A percentile compares a stretch with the other conserved stretches of the same genome.
Conservation (phyloP, 2,113 vertebrate species). For the Tringa solitaria region DNA sequence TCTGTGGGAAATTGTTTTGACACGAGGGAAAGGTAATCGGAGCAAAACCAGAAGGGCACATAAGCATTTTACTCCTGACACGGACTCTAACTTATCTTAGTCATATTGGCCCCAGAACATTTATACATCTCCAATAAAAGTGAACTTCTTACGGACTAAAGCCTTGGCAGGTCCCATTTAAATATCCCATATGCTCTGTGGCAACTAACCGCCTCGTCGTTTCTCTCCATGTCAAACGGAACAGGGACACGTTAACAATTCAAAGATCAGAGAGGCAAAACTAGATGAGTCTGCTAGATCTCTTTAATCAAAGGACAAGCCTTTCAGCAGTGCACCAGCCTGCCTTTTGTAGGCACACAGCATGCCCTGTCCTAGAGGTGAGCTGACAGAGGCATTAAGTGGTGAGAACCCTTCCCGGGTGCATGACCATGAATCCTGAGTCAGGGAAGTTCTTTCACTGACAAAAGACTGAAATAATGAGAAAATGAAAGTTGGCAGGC, state of each 20-base stretch:
- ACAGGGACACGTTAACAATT: not conserved
- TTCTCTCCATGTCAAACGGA: not conserved
- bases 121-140: not conserved
- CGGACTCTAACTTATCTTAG: not conserved
- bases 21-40: not conserved
- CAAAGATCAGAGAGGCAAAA: not conserved
- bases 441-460: not conserved
- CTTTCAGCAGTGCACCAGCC: not conserved
- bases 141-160: not conserved
- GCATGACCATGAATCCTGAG: not conserved
- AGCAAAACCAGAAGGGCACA: not conserved
- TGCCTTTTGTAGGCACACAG: not conserved
- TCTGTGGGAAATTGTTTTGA: not conserved
- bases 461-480: not conserved
- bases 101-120: not conserved
- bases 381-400: not conserved
- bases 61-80: not conserved
- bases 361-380: not conserved
- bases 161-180: not conserved
- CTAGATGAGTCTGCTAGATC: not conserved
- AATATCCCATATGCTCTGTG: not conserved
- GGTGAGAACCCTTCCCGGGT: not conserved
- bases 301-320: not conserved
- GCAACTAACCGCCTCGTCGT: not conserved
- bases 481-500: not conserved